These are phyloP conservation scores for Drosophila trichaetosa DNA, from an alignment of 2,888 invertebrate genomes.

Conservation along the genomic window DNA sequence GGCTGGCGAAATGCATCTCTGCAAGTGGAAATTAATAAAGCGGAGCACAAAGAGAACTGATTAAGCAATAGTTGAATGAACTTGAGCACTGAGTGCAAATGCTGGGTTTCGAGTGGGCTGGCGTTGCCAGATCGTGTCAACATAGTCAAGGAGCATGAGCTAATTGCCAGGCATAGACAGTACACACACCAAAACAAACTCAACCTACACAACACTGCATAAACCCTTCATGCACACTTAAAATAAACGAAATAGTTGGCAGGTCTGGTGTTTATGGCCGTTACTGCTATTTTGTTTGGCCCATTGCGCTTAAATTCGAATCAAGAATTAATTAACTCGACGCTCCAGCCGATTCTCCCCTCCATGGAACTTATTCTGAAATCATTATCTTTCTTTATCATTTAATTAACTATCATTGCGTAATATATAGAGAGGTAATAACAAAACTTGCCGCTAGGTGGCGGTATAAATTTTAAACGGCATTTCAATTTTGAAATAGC, in stretches of 20 bases:
- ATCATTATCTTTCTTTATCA: neutral
- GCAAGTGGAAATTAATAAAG: conserved; percentile 1
- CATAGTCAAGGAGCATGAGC: conserved; percentile 5
- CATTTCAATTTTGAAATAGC: neutral
- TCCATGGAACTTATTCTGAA: too few species aligned
- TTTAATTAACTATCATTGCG: neutral
- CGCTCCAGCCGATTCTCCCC: too few species aligned
- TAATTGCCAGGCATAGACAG: neutral
- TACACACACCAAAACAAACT: too few species aligned
- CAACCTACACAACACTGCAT: too few species aligned
- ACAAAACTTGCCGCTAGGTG: neutral
- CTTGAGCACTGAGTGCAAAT: conserved; percentile 23
- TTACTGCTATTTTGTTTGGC: too few species aligned
- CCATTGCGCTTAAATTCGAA: too few species aligned
- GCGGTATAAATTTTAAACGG: neutral
- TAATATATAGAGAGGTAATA: neutral
- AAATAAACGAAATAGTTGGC: neutral
- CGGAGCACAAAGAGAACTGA: conserved; percentile 4
- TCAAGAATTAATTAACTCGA: too few species aligned
- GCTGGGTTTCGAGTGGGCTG: neutral
- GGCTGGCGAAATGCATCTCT: conserved; percentile 4
- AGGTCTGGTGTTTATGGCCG: neutral
- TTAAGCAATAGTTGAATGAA: conserved; percentile 49
- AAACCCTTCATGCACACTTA: neutral
- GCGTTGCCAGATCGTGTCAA: conserved; percentile 43